phyloP scores from a whole-genome alignment of 2,888 invertebrate genomes.

The Troilus luridus region DNA sequence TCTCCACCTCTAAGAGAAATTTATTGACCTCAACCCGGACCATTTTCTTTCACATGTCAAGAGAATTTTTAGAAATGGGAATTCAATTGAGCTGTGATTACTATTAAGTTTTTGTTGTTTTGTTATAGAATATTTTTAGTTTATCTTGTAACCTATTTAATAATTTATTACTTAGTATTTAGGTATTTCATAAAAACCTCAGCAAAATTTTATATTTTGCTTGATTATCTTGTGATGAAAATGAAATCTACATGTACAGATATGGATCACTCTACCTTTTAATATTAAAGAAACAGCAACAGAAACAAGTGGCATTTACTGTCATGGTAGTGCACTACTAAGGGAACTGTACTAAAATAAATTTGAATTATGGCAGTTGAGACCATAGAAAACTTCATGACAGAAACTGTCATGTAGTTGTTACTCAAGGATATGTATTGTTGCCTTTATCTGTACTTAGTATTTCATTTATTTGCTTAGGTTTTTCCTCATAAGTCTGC shows the following conservation, averaged over 20 bases:
- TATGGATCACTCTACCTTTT: neutral
- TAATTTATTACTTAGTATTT: neutral
- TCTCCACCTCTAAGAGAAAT: no score
- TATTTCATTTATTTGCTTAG: neutral
- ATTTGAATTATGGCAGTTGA: no score
- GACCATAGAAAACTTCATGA: no score
- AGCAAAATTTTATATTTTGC: neutral
- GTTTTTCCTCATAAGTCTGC: neutral
- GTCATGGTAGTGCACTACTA: no score
- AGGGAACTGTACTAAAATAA: no score
- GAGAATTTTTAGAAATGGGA: neutral
- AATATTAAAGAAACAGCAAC: neutral
- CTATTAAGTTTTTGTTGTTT: neutral
- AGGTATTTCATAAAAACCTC: neutral
- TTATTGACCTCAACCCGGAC: no score
- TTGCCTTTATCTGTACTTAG: neutral
- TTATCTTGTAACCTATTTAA: neutral
- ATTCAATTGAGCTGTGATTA: neutral
- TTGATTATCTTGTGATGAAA: neutral
- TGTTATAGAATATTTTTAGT: neutral
- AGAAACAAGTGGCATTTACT: no score
- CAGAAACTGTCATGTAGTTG: no score
- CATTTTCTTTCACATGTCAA: no score
- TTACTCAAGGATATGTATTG: neutral
- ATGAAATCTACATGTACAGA: neutral